These are phyloP conservation scores for Laterallus jamaicensis DNA, from an alignment of 2,113 vertebrate species.

Conservation along the genomic window DNA sequence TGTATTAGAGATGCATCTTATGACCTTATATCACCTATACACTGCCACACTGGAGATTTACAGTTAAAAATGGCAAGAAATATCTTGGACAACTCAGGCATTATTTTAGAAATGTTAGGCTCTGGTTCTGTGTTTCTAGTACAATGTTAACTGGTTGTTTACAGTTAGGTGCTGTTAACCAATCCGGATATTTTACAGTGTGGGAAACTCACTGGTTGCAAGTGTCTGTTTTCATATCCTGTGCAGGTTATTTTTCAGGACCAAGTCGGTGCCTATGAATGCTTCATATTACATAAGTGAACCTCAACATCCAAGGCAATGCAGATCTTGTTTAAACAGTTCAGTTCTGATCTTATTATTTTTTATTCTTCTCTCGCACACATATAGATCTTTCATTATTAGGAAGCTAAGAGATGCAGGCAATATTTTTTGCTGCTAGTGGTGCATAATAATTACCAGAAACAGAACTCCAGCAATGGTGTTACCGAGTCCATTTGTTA, in stretches of 20 bases:
- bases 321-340: background rate
- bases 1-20: background rate
- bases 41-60: background rate
- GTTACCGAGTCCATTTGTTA: constrained; percentile 19
- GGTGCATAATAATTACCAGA: constrained; percentile 29
- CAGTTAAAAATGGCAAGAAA: background rate
- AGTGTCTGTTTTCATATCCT: background rate
- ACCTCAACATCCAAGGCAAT: background rate
- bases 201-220: background rate
- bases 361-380: constrained; percentile 5
- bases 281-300: background rate
- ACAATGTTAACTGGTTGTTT: background rate
- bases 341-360: background rate
- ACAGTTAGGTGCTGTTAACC: background rate
- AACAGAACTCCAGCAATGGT: constrained; percentile 39
- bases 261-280: background rate
- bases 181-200: background rate
- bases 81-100: background rate
- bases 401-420: constrained; percentile 13
- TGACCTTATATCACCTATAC: background rate
- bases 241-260: background rate
- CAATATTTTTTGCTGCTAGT: constrained; percentile 42
- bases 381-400: background rate
- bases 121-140: background rate
- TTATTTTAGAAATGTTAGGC: background rate